A percentile compares a stretch with the other conserved stretches of the same genome.
phyloP scores from a whole-genome alignment of 2,797 vertebrate species.

The Lepilemur ruficaudatus region DNA sequence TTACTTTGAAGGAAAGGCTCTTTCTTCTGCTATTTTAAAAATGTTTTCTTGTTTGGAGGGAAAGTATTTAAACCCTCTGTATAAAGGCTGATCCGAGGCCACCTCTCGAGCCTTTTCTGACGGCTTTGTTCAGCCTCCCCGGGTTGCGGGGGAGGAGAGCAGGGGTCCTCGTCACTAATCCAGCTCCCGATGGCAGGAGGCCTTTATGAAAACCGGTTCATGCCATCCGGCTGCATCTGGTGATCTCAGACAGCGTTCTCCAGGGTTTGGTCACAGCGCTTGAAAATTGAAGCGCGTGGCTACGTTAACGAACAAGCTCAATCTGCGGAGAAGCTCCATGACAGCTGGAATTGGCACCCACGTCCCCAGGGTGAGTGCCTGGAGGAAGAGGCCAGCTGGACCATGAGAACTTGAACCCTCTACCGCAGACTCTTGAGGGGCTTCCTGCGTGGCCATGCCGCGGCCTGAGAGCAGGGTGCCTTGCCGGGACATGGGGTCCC shows the following conservation, averaged over 20 bases:
- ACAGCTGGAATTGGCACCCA: not conserved
- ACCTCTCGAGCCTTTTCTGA: fast-evolving
- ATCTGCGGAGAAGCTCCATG: not conserved
- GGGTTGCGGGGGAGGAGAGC: fast-evolving
- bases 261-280: fast-evolving
- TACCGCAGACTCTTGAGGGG: fast-evolving
- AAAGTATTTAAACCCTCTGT: fast-evolving
- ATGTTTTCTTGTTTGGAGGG: not conserved
- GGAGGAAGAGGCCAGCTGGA: not conserved
- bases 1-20: not conserved
- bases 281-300: not conserved
- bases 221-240: not conserved
- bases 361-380: not conserved
- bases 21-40: not conserved
- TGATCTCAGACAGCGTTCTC: not conserved
- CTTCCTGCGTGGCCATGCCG: fast-evolving
- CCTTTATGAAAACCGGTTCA: not conserved
- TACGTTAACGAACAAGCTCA: not conserved
- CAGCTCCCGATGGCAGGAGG: not conserved
- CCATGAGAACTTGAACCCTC: not conserved
- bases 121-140: not conserved
- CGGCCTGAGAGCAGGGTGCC: not conserved
- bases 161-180: fast-evolving
- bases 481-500: not conserved
- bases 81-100: fast-evolving